Evolutionary conservation across 2,888 invertebrate genomes (phyloP), one percentile per base, ranked within the genome.

Genomic region (Allolobophora icterica): DNA sequence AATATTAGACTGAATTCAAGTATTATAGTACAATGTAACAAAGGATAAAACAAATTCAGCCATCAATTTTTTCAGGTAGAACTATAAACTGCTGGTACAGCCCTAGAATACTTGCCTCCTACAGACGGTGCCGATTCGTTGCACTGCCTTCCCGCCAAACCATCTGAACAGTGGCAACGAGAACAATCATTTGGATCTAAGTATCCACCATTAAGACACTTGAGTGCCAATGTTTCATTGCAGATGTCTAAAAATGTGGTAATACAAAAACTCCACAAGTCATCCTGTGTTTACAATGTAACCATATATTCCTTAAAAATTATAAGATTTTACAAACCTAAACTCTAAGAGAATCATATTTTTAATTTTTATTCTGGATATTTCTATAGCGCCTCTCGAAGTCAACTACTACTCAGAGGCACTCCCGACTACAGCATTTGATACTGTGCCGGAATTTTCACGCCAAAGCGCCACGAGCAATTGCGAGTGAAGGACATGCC

Each of bases 111-210:
- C 87, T 38, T 38, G 24, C 87, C 87, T 35, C 87, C 87, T 21
- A 87, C 38, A 24, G 87, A 87, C 4, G 87, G 87, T 15, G 35
- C 34, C 2, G 93, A 93, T 38, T 93, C 94, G 89, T 93, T 92
- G 2, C 95, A 95, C 87, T 91, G 92, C 15, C 91, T 91, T 17
- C 94, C 94, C 13, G 92, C 91, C 35, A 94, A 92, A 1, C 95
- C 95, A n/a, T 94, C 94, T 0, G 94, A 93, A 92, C 95, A 95
- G 17, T 94, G 92, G 92, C 95, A 95, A 42, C 92, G 90, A 89
- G 93, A 92, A 92, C 95, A 95, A 91, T 94, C 93, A 58, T 93
- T 94, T 24, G 94, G 94, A 91, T 93, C 92, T 90, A 91, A 91
- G 90, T 92, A 92, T 34, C 93, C 92, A 33, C 91, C 92, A 87